These are phyloP conservation scores for Cheilosia variabilis DNA, from an alignment of 2,888 invertebrate genomes.

Conservation along the genomic window DNA sequence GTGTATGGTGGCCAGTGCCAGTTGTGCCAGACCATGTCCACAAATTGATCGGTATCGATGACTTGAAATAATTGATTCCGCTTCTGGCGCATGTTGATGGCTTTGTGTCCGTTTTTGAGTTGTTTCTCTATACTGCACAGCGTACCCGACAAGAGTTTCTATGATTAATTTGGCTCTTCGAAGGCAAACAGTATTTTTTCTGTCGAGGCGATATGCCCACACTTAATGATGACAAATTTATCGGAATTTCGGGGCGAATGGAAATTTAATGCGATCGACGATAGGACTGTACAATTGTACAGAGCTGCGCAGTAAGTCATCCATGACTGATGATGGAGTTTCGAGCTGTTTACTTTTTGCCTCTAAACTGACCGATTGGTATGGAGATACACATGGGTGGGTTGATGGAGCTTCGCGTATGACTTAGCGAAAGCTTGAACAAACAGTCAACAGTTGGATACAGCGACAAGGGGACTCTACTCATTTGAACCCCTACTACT, in stretches of 20 bases:
- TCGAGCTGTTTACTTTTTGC: neutral
- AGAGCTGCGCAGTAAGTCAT: slow-evolving; percentile 6
- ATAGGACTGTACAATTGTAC: slow-evolving; percentile 30
- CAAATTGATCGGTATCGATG: slow-evolving; percentile 74
- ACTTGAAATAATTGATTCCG: slow-evolving; percentile 69
- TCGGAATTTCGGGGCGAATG: slow-evolving; percentile 36
- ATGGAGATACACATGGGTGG: too few species aligned
- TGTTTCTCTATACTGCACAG: neutral
- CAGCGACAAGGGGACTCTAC: too few species aligned
- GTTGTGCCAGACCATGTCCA: slow-evolving; percentile 49
- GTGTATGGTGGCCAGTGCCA: neutral
- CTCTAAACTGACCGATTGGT: too few species aligned
- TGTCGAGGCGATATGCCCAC: slow-evolving; percentile 58
- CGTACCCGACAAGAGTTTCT: slow-evolving; percentile 19
- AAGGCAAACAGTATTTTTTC: slow-evolving; percentile 36
- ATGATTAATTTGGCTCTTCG: slow-evolving; percentile 70
- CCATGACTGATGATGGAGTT: neutral
- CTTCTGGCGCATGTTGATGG: slow-evolving; percentile 71
- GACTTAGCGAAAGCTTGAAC: too few species aligned
- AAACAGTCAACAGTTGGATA: too few species aligned
- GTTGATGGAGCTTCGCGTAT: too few species aligned
- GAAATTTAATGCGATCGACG: slow-evolving; percentile 61
- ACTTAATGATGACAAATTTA: slow-evolving; percentile 73
- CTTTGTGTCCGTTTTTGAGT: slow-evolving; percentile 35
- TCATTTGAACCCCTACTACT: too few species aligned